Evolutionary conservation across 2,888 invertebrate species (phyloP), one percentile per base, ranked within the genome.

Genomic region (Pseudococcus viburni): DNA sequence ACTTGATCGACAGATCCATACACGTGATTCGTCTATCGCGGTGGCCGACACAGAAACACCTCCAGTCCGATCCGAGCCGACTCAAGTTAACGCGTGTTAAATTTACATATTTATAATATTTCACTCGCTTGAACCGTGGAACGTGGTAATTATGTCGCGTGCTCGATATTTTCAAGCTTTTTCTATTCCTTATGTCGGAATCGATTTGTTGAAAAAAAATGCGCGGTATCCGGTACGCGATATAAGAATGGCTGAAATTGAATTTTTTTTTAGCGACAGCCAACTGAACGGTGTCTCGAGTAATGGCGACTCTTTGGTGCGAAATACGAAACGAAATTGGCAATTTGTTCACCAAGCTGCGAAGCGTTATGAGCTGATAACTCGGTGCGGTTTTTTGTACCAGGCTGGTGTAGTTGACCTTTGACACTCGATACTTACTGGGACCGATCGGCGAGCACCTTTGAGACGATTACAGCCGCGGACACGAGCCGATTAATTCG

Each of bases 201-300:
- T 80, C 80, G 80, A 80, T 80, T 80, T 22, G 80, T 80, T 80
- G 6, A 80, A 73, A 73, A n/a, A 59, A 73, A 73, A 73, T 73
- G 73, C 39, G 80, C n/a, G 19, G n/a, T 80, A 80, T 80, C 80
- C 33, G 42, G 80, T 55, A 55, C 55, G 55, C 55, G 55, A 55
- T 55, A 55, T 55, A 55, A 55, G 55, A 55, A 55, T 55, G 77
- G 77, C 22, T 77, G 33, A 42, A 80, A 80, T 73, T 73, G 73
- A 46, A 80, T 42, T 80, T 42, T 80, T 80, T 80, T 42, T 39
- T 42, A 42, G 11, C 39, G 77, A 15, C 39, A 33, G 77, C 33
- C 77, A 11, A 5, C 7, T 7, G 22, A 12, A 68, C 68, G 17
- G 17, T 22, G 68, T 26, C 22, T 26, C 26, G 68, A 68, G 68